A percentile compares a stretch with the other conserved stretches of the same genome.
Conservation (phyloP, 1,140 invertebrate species). For the Apis florea region DNA sequence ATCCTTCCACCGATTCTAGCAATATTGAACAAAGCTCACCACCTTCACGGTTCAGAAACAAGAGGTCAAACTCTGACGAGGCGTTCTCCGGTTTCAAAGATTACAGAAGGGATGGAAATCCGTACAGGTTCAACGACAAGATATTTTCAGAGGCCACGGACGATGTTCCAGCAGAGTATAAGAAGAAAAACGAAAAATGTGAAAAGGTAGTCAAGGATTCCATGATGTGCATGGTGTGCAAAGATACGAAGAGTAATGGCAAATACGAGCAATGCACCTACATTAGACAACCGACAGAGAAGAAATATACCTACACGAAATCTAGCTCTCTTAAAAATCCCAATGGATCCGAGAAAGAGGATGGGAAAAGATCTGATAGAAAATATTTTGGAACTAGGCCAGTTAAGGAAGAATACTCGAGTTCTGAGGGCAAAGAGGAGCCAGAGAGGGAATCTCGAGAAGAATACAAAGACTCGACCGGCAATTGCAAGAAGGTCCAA, state of each 20-base stretch:
- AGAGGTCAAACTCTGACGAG: constrained; percentile 29
- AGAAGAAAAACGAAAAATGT: constrained; percentile 77
- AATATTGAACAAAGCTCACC: constrained; percentile 27
- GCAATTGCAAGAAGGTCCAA: constrained; percentile 81
- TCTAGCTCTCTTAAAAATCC: constrained; percentile 69
- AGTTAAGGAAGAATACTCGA: constrained; percentile 3
- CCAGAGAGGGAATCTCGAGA: neutral
- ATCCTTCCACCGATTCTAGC: constrained; percentile 84
- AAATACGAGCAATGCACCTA: constrained; percentile 89
- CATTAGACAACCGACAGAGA: constrained; percentile 84
- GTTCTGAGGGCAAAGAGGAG: neutral
- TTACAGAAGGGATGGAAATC: neutral
- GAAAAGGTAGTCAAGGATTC: constrained; percentile 84
- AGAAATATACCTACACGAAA: constrained; percentile 84
- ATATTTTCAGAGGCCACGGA: constrained; percentile 66
- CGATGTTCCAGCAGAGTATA: constrained; percentile 47
- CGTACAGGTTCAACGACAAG: constrained; percentile 71
- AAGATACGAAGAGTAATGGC: constrained; percentile 85
- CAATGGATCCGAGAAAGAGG: constrained; percentile 80
- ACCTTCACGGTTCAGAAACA: constrained; percentile 12
- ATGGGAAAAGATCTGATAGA: neutral
- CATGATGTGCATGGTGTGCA: constrained; percentile 86
- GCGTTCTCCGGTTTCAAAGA: neutral
- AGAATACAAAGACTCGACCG: constrained; percentile 3
- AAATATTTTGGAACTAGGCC: constrained; percentile 7